Conservation (phyloP, 1,140 invertebrate species). For the Musca vetustissima region DNA sequence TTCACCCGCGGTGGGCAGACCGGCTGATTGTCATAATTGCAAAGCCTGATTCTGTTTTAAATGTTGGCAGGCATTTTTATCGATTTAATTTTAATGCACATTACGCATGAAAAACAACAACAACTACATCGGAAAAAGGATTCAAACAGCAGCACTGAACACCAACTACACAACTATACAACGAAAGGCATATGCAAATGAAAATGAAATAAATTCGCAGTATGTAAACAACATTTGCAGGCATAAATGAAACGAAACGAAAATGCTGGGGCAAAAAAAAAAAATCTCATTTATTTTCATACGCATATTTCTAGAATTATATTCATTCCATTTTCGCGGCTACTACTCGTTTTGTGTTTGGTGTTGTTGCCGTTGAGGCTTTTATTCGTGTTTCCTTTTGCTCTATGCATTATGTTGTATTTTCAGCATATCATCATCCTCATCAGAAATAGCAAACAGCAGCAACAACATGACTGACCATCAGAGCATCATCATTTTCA, state of each 20-base stretch:
- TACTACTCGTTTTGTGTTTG: too few relatives aligned
- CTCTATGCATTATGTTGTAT: not conserved
- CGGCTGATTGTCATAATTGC: not conserved
- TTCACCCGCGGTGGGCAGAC: too few relatives aligned
- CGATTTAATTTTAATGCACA: constrained; percentile 23
- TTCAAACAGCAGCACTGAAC: constrained; percentile 1
- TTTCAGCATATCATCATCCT: not conserved
- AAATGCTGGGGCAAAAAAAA: constrained; percentile 2
- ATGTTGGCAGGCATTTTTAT: constrained; percentile 20
- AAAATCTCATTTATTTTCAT: constrained; percentile 22
- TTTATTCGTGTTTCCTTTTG: not conserved
- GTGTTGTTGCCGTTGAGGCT: not conserved
- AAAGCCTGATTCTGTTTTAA: constrained; percentile 19
- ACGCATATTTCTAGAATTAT: constrained; percentile 18
- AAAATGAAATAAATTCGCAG: not conserved
- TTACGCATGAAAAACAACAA: constrained; percentile 21
- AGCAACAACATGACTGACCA: not conserved
- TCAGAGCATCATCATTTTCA: not conserved
- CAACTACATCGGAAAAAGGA: not conserved
- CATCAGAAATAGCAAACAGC: constrained; percentile 4
- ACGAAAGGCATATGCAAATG: not conserved
- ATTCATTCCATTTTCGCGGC: not conserved
- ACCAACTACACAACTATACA: not conserved
- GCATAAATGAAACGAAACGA: too few relatives aligned
- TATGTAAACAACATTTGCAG: too few relatives aligned